Base-by-base conservation (phyloP, 2,113 vertebrate genomes). In the Melanostigma gelatinosum region DNA sequence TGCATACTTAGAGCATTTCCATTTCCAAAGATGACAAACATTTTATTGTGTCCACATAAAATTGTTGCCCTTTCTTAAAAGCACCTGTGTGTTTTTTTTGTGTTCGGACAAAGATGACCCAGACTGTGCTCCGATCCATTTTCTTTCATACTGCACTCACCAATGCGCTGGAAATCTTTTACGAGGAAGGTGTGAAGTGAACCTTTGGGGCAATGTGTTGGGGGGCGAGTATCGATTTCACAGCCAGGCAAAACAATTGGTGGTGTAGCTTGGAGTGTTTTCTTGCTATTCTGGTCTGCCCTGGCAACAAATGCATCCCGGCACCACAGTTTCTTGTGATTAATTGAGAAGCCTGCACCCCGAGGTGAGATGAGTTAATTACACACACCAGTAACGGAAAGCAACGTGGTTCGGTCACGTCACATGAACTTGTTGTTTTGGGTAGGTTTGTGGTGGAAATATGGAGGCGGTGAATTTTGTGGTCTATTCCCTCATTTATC, bases 341-440 rank as follows among this genome's bases (percentile, higher is more conserved):
- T 71, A 67, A 89, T 85, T 89, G 67, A 55, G 9, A 9, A 36
- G 36, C 67, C 75, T 29, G 50, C 46, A 52, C 36, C 85, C 70
- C 29, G 36, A 87, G 86, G 89, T 88, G 87, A 82, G 76, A 85
- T 54, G 60, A 84, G 66, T 89, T 90, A 92, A 93, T 92, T 90
- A 83, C 83, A 72, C 68, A 63, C 62, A 50, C 79, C 61, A 82
- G 85, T 82, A 89, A 84, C 66, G 76, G 85, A 64, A 82, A 68
- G 75, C 42, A 48, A 86, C 79, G 58, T 91, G 87, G 77, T 85
- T 85, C 72, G 74, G 88, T 88, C 91, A 77, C 40, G 73, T 89
- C 81, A 81, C 88, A 91, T 91, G 89, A 88, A 63, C 79, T 74
- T 48, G 27, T 34, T 82, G 71, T 80, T 72, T 87, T 18, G 29